Evolutionary conservation across 2,888 invertebrate genomes (phyloP), one percentile per base, ranked within the genome.

Genomic region (Copidosoma aretas): DNA sequence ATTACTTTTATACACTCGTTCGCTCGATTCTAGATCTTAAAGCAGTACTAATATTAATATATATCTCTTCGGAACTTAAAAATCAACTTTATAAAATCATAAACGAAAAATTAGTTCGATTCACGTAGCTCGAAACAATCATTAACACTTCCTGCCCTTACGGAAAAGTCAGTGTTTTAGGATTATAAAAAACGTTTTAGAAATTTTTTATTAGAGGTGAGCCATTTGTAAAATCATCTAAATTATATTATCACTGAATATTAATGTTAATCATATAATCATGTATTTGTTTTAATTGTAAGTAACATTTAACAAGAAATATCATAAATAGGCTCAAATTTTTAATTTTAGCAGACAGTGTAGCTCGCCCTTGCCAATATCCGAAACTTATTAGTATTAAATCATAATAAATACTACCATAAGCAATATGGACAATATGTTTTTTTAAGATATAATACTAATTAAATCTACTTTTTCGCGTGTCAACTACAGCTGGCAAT

Each of bases 341-440:
- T 46, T 12, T 8, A 46, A 46, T 46, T 15, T 46, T 41, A 41
- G 14, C 8, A 41, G 14, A 41, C 46, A 24, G 19, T 59, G 43
- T 60, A 49, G 60, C 51, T 60, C 14, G 14, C 14, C 41, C 41
- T 41, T 41, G 14, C 14, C 43, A 15, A 46, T 46, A 14, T 8
- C 3, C 8, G n/a, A 5, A 32, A 32, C 32, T 32, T 32, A 32
- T 8, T 5, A 32, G 43, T 46, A 46, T 46, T 46, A 3, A 46
- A 46, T 32, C 32, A 32, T 32, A 32, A 32, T 32, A 32, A 32
- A 32, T 32, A 32, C 3, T 32, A 46, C 17, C 76, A 76, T 75
- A 80, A 79, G 79, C 79, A 81, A 82, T 81, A 78, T 76, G 75
- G 78, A 79, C 78, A 80, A 80, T 80, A 80, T 78, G 25, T 54